A percentile compares a stretch with the other conserved stretches of the same genome.
phyloP scores from a whole-genome alignment of 2,797 vertebrate species.

The Danio aesculapii region DNA sequence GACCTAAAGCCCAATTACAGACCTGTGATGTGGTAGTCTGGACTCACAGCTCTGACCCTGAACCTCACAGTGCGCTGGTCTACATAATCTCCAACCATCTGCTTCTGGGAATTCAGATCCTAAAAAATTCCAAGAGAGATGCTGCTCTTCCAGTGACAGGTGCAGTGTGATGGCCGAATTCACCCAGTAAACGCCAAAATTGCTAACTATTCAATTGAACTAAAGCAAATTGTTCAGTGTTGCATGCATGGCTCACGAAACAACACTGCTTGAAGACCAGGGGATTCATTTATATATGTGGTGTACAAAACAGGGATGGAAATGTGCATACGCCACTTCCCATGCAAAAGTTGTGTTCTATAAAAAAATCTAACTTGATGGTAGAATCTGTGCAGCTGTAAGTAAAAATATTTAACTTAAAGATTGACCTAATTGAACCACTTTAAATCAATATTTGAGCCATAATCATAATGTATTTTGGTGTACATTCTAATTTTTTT shows the following conservation, averaged over 20 bases:
- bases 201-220: not conserved
- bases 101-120: conserved; percentile 68
- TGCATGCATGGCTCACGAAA: not conserved
- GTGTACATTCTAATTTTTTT: no score
- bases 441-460: no score
- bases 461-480: no score
- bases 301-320: no score
- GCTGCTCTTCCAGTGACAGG: conserved; percentile 62
- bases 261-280: not conserved
- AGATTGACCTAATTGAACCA: no score
- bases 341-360: no score
- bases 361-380: no score
- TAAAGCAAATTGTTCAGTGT: not conserved
- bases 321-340: no score
- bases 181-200: conserved; percentile 18
- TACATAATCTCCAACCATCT: conserved; percentile 78
- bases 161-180: conserved; percentile 45
- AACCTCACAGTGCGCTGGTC: conserved; percentile 59
- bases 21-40: conserved; percentile 17
- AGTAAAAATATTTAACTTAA: no score
- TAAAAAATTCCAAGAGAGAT: conserved; percentile 52
- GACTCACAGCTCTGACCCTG: conserved; percentile 7
- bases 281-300: no score
- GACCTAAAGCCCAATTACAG: conserved; percentile 50
- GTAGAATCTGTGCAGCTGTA: no score